Evolutionary conservation across 2,113 vertebrate genomes (phyloP).

Genomic region (Ciconia stormi): DNA sequence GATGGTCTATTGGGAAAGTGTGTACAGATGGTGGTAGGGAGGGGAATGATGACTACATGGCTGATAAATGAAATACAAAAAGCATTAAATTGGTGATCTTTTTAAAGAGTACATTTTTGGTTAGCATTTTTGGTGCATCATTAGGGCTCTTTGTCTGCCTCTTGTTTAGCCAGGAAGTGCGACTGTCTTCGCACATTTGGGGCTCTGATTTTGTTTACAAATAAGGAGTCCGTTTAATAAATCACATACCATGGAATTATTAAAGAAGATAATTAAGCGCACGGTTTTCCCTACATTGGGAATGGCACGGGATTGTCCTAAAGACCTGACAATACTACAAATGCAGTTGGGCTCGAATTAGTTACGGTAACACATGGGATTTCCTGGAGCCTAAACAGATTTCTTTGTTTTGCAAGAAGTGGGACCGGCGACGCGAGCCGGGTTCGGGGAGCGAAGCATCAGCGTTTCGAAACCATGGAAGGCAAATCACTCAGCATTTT

Average conservation of each 20-base stretch:
- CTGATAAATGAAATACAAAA: slow-evolving; percentile 71
- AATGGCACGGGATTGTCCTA: slow-evolving; percentile 55
- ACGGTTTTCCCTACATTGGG: slow-evolving; percentile 35
- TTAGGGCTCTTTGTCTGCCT: slow-evolving; percentile 54
- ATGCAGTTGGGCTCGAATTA: slow-evolving; percentile 61
- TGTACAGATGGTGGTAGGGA: slow-evolving; percentile 77
- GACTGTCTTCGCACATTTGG: slow-evolving; percentile 20
- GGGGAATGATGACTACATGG: slow-evolving; percentile 66
- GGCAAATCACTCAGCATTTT: not conserved
- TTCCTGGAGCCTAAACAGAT: slow-evolving; percentile 56
- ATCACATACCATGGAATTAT: slow-evolving; percentile 62
- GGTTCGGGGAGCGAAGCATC: not conserved
- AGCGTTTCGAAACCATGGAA: not conserved
- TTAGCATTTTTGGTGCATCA: slow-evolving; percentile 45
- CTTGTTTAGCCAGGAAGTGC: slow-evolving; percentile 58
- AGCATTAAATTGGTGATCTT: slow-evolving; percentile 65
- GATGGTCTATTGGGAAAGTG: slow-evolving; percentile 81
- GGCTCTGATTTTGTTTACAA: slow-evolving; percentile 68
- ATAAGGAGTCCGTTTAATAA: slow-evolving; percentile 64
- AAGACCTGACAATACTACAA: slow-evolving; percentile 62
- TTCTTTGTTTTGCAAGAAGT: slow-evolving; percentile 65
- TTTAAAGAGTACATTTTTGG: slow-evolving; percentile 62
- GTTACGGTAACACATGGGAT: slow-evolving; percentile 54
- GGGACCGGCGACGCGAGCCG: not conserved
- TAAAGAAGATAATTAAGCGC: slow-evolving; percentile 67